Percentiles rank a stretch among this genome's conserved stretches.
These are phyloP conservation scores for Lasioglossum marginatum DNA, from an alignment of 2,888 invertebrate species.

Conservation along the genomic window DNA sequence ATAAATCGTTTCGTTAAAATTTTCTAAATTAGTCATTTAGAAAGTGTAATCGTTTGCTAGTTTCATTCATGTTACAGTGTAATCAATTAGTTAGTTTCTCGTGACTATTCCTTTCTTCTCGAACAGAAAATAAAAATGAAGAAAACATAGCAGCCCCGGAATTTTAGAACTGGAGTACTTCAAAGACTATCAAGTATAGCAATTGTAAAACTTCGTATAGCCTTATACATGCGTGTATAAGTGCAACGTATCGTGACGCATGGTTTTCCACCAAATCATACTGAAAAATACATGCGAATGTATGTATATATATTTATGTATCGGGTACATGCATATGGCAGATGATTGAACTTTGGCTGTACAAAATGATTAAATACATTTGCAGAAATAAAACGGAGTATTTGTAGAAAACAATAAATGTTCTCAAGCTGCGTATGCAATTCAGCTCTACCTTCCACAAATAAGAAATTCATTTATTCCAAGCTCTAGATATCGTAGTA, in stretches of 20 bases:
- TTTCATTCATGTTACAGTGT: background rate
- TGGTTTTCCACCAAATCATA: constrained; percentile 12
- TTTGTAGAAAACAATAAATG: background rate
- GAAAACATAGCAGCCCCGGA: background rate
- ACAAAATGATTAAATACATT: background rate
- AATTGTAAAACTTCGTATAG: background rate
- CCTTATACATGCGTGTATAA: constrained; percentile 35
- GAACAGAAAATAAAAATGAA: background rate
- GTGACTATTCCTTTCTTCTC: background rate
- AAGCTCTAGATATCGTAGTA: background rate
- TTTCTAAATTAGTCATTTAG: background rate
- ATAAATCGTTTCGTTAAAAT: background rate
- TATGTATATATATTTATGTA: background rate
- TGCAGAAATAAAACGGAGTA: background rate
- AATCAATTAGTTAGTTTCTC: background rate
- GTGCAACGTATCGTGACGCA: constrained; percentile 28
- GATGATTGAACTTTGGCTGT: background rate
- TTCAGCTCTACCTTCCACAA: background rate
- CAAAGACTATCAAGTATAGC: background rate
- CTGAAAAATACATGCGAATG: background rate
- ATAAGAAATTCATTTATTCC: background rate
- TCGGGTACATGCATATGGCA: background rate
- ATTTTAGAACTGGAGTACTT: background rate
- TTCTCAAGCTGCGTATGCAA: background rate
- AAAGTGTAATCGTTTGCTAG: background rate